Evolutionary conservation across 2,797 vertebrate species (phyloP), one percentile per base, ranked within the genome.

Genomic region (Myotis findleyi): DNA sequence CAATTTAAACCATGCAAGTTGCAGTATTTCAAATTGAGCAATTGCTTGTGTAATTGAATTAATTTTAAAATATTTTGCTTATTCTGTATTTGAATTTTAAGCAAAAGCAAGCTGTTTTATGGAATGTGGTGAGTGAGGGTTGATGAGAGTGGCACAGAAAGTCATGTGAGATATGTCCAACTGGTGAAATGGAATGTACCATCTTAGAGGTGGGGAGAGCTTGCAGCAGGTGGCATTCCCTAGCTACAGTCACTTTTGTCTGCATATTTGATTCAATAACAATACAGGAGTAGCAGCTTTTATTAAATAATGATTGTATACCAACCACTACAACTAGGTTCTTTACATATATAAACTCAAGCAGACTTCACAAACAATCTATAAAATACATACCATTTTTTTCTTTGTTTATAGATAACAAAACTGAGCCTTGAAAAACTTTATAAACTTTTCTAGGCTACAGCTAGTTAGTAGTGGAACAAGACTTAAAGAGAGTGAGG

Each of bases 31-130:
- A 85, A 27, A 92, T 33, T 84, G 47, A 86, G 21, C 23, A 53
- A 80, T 89, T 83, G 69, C 44, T 89, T 91, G 20, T 93, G 53
- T 87, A 76, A 87, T 64, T 62, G 17, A 90, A 95, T 93, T 94
- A 87, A 93, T 89, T 95, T 95, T 47, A 89, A 89, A 93, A 81
- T 84, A 68, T 82, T 93, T 81, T 88, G n/a, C n/a, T 76, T 92
- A 80, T 96, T 88, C 72, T 82, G 25, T 41, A 83, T 93, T 95
- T 95, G n/a, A 93, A 62, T 84, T 94, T 91, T 94, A 91, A 89
- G 41, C 53, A 84, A 91, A 94, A 95, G 4, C 30, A 92, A 96
- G 73, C 36, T 80, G 12, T 88, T 80, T 96, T 94, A 81, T 93
- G 47, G 75, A 93, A 89, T 6, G 1, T 82, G 49, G 33, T 95